These are phyloP conservation scores for Champsocephalus gunnari DNA, from an alignment of 2,797 vertebrate genomes.

Conservation along the genomic window DNA sequence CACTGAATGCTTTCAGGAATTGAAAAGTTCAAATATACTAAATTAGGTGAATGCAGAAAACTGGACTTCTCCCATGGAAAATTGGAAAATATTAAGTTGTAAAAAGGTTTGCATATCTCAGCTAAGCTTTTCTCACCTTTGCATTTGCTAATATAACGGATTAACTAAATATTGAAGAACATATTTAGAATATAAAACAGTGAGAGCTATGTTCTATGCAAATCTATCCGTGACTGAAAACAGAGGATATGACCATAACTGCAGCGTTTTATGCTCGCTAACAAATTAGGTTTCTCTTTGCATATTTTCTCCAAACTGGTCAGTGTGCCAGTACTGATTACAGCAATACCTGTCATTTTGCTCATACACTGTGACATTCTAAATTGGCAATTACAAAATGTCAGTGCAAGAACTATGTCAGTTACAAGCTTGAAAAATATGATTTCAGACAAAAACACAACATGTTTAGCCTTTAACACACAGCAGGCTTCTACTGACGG, in stretches of 20 bases:
- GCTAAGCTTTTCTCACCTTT: not conserved
- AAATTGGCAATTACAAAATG: slow-evolving; percentile 63
- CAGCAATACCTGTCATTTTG: slow-evolving; percentile 40
- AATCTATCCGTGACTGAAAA: not conserved
- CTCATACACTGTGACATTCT: slow-evolving; percentile 46
- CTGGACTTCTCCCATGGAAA: too few species aligned
- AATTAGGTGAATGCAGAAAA: not conserved
- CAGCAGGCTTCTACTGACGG: not conserved
- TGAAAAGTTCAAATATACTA: not conserved
- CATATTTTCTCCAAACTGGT: slow-evolving; percentile 15
- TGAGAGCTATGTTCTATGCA: not conserved
- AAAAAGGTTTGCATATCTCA: not conserved
- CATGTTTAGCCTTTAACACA: slow-evolving; percentile 11
- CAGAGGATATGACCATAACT: slow-evolving; percentile 6
- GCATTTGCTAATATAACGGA: not conserved
- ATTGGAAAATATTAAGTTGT: too few species aligned
- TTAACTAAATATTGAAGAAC: not conserved
- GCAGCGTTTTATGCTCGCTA: not conserved
- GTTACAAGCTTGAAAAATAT: slow-evolving; percentile 42
- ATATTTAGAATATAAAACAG: not conserved
- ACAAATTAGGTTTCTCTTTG: slow-evolving; percentile 18
- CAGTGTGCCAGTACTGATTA: slow-evolving; percentile 47
- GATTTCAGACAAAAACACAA: slow-evolving; percentile 24
- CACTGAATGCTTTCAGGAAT: not conserved
- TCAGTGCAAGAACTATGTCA: slow-evolving; percentile 49